Evolutionary conservation across 2,888 invertebrate species (phyloP).

Genomic region (Drosophila anomalata): DNA sequence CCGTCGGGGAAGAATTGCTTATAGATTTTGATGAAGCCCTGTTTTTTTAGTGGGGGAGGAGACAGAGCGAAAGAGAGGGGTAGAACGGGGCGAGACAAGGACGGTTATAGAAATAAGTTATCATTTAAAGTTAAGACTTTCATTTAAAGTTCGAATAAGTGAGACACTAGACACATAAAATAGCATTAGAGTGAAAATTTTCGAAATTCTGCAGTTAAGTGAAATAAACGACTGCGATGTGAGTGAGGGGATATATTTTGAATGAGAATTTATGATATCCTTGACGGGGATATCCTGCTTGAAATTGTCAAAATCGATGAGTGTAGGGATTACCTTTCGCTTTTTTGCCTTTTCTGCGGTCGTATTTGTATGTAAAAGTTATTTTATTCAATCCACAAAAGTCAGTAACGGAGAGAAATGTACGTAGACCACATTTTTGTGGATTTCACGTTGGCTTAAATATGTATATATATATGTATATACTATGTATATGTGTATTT

Average conservation of each 20-base stretch:
- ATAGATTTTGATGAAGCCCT: slow-evolving; percentile 99
- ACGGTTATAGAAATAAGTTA: slow-evolving; percentile 10
- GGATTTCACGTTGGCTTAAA: slow-evolving; percentile 2
- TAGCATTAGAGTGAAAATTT: slow-evolving; percentile 42
- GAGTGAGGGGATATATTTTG: neutral
- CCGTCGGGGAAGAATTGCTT: slow-evolving; percentile 99
- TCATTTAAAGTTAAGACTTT: neutral
- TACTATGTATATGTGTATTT: neutral
- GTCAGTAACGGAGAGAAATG: neutral
- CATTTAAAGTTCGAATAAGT: slow-evolving; percentile 10
- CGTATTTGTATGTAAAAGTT: neutral
- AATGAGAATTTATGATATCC: slow-evolving; percentile 21
- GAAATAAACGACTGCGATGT: slow-evolving; percentile 20
- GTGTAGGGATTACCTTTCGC: slow-evolving; percentile 18
- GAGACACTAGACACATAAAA: slow-evolving; percentile 41
- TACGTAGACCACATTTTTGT: slow-evolving; percentile 1
- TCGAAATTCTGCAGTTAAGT: slow-evolving; percentile 29
- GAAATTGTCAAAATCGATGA: slow-evolving; percentile 30
- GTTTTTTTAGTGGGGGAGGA: slow-evolving; percentile 51
- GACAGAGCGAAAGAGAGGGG: slow-evolving; percentile 7
- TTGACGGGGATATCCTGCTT: slow-evolving; percentile 6
- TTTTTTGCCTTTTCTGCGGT: slow-evolving; percentile 1
- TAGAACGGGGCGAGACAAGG: neutral
- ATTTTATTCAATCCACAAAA: slow-evolving; percentile 7
- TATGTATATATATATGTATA: neutral